These are phyloP conservation scores for Pseudococcus jackbeardsleyi DNA, from an alignment of 2,888 invertebrate genomes.

Conservation along the genomic window DNA sequence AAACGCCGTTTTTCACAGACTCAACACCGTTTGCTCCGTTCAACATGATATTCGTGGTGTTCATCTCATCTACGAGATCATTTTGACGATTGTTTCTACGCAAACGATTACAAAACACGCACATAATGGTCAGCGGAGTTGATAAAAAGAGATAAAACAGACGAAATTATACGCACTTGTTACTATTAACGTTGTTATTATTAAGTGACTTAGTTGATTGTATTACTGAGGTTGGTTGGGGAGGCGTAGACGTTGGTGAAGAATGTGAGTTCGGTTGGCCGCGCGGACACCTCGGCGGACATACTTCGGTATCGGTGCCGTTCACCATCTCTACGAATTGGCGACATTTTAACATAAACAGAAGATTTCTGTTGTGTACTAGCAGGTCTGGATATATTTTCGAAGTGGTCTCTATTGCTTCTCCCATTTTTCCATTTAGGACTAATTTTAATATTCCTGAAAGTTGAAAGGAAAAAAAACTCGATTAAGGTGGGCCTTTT, in stretches of 20 bases:
- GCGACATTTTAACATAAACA: constrained; percentile 96
- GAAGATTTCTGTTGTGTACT: constrained; percentile 89
- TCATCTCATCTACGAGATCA: constrained; percentile 66
- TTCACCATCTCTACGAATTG: constrained; percentile 99
- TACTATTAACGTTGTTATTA: constrained; percentile 64
- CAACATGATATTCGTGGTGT: constrained; percentile 66
- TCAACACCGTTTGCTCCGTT: constrained; percentile 69
- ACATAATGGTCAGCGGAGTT: neutral
- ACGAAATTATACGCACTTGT: constrained; percentile 22
- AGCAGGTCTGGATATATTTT: constrained; percentile 93
- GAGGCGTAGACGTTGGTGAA: constrained; percentile 68
- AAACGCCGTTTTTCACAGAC: constrained; percentile 66
- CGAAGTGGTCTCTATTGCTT: constrained; percentile 92
- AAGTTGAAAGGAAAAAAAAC: constrained; percentile 67
- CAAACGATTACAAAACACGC: neutral
- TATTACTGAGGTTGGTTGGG: constrained; percentile 83
- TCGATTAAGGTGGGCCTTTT: neutral
- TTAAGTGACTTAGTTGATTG: constrained; percentile 79
- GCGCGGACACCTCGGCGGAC: constrained; percentile 70
- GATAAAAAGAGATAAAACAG: neutral
- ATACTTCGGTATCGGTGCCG: constrained; percentile 84
- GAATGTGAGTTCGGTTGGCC: constrained; percentile 67
- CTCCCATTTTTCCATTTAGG: constrained; percentile 92
- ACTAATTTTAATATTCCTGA: constrained; percentile 93
- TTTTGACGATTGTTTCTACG: constrained; percentile 69